phyloP scores from a whole-genome alignment of 2,113 vertebrate species.

The zebrafish (Danio rerio) region DNA sequence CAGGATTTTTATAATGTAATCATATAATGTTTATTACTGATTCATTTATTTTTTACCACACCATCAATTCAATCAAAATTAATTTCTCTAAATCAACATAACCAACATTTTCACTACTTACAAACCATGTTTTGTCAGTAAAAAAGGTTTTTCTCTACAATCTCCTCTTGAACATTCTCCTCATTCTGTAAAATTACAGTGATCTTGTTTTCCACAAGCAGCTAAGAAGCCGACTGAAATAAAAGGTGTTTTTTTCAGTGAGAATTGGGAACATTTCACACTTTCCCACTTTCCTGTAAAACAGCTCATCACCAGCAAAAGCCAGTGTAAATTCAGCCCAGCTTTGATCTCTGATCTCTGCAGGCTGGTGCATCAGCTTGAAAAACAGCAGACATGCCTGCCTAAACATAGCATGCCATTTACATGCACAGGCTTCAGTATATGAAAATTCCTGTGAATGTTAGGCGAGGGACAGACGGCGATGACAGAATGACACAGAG shows the following conservation, averaged over 20 bases:
- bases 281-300: neutral
- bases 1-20: no score
- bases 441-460: conserved; percentile 19
- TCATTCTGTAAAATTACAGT: neutral
- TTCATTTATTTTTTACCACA: no score
- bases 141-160: neutral
- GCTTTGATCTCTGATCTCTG: conserved; percentile 9
- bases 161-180: neutral
- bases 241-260: neutral
- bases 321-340: neutral
- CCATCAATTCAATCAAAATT: no score
- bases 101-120: neutral
- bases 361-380: neutral
- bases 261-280: neutral
- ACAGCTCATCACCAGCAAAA: neutral
- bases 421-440: neutral
- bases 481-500: conserved; percentile 27
- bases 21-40: no score
- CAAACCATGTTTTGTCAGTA: neutral
- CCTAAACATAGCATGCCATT: conserved; percentile 20
- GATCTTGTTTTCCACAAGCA: neutral
- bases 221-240: neutral
- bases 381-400: neutral
- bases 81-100: no score
- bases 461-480: neutral